Evolutionary conservation across 2,888 invertebrate genomes (phyloP), one percentile per base, ranked within the genome.

Genomic region (Xanthorhoe designata): DNA sequence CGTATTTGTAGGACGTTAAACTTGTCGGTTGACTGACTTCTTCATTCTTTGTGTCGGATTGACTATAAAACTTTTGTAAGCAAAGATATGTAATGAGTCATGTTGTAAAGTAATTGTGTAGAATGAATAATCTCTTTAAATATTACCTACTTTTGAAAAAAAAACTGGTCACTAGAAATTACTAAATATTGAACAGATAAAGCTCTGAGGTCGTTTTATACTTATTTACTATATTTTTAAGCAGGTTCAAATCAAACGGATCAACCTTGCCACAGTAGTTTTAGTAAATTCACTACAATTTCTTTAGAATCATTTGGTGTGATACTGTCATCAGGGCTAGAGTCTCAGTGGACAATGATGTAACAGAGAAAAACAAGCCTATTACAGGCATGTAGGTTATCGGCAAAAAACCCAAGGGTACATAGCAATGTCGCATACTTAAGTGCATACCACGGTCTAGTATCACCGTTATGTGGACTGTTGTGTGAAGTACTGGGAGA

Each of bases 11-110:
- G 64, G 57, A 64, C 64, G 60, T 66, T 62, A 67, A 69, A 69
- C 71, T 65, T 62, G 73, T 64, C 63, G 72, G 68, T 70, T 68
- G 72, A 71, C 60, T 74, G 71, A 59, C 64, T 72, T 64, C 58
- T 63, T 63, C 47, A 58, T 62, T 68, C 56, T 66, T 64, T 58
- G 62, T 58, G 62, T 54, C 9, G 56, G 51, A 65, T 64, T 60
- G 45, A 60, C 60, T 32, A 50, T 47, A 47, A 32, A 35, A 55
- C 54, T 55, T 67, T 60, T 56, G 60, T 60, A 60, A 19, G 62
- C 45, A 19, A 32, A 7, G 17, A 35, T 2, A 24, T 54, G 13
- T 38, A 38, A 32, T 56, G 50, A 38, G 13, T 52, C 24, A 45
- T 13, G 52, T 17, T 15, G 32, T 7, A 32, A 32, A 32, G 59